These are phyloP conservation scores for Penaeus monodon DNA, from an alignment of 2,888 invertebrate genomes.

Conservation along the genomic window DNA sequence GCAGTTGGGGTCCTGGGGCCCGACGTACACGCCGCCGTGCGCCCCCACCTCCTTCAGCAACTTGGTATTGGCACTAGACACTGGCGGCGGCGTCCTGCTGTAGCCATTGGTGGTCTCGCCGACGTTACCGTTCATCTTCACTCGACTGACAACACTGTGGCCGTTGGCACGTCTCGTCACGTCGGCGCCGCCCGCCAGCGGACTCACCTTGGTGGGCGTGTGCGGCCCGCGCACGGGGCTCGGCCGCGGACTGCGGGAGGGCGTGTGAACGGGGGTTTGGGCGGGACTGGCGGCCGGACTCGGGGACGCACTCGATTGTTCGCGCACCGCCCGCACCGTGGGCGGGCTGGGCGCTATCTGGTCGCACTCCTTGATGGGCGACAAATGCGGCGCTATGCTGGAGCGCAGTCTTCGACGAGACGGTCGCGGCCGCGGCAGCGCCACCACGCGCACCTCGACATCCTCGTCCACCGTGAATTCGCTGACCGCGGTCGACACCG, in stretches of 20 bases:
- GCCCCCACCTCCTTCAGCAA: constrained; percentile 15
- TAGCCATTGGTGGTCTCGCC: constrained; percentile 32
- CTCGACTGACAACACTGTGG: constrained; percentile 53
- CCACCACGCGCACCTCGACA: constrained; percentile 53
- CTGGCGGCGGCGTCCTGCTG: constrained; percentile 29
- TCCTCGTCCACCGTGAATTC: constrained; percentile 54
- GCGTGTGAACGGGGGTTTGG: constrained; percentile 38
- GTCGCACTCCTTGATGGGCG: constrained; percentile 64
- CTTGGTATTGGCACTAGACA: constrained; percentile 14
- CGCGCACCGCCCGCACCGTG: constrained; percentile 47
- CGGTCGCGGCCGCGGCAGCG: constrained; percentile 56
- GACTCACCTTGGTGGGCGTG: constrained; percentile 50
- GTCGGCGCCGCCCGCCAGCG: constrained; percentile 45
- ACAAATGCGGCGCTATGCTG: constrained; percentile 61
- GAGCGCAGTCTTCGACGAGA: constrained; percentile 58
- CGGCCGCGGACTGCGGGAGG: background rate
- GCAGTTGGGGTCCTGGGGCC: constrained; percentile 34
- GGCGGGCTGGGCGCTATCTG: constrained; percentile 63
- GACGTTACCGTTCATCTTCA: constrained; percentile 49
- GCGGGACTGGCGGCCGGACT: constrained; percentile 44
- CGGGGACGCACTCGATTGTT: constrained; percentile 10
- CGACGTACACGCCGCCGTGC: background rate
- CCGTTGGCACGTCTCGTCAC: constrained; percentile 57
- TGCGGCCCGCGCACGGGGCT: constrained; percentile 30
- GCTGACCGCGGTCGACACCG: constrained; percentile 43